Evolutionary conservation across 2,113 vertebrate genomes (phyloP), one percentile per base, ranked within the genome.

Genomic region (Lathamus discolor): DNA sequence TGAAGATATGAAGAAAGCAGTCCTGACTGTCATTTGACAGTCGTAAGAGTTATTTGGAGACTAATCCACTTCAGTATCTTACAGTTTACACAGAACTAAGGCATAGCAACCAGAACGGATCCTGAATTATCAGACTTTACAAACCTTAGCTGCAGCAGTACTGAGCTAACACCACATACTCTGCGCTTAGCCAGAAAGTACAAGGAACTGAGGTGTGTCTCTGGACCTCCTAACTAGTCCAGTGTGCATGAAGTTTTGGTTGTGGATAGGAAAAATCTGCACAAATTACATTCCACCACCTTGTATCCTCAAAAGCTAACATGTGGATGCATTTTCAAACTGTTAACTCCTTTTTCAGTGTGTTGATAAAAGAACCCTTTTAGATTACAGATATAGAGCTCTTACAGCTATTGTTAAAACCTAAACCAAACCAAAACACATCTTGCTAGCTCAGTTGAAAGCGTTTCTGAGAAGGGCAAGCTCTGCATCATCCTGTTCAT

Each of bases 171-270:
- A 48, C 4, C 37, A 13, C 4, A 1, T 20, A 12, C 46, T 73
- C 24, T 54, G 67, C 22, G 10, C 15, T 57, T 39, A 46, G n/a
- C 23, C 68, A 83, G 61, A 66, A 41, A 74, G 28, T 15, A 44
- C 27, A 41, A 64, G 20, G 46, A 68, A 11, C 19, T 46, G n/a
- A 48, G 46, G 55, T 43, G 16, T 48, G 19, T 64, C 31, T 73
- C 15, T 39, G 39, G 12, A 24, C 17, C 55, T 64, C 17, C 61
- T 66, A 69, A 52, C 6, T 7, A 8, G 11, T 77, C 19, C 51
- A 70, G 8, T 6, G 22, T 0, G 1, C 3, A 1, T 15, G 31
- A 81, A 5, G n/a, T 73, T 62, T 35, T 43, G 19, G 7, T 1
- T 35, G 12, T 28, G 27, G 80, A 31, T 8, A 69, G 10, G 11